These are phyloP conservation scores for Balearica regulorum DNA, from an alignment of 2,797 vertebrate species.

Conservation along the genomic window DNA sequence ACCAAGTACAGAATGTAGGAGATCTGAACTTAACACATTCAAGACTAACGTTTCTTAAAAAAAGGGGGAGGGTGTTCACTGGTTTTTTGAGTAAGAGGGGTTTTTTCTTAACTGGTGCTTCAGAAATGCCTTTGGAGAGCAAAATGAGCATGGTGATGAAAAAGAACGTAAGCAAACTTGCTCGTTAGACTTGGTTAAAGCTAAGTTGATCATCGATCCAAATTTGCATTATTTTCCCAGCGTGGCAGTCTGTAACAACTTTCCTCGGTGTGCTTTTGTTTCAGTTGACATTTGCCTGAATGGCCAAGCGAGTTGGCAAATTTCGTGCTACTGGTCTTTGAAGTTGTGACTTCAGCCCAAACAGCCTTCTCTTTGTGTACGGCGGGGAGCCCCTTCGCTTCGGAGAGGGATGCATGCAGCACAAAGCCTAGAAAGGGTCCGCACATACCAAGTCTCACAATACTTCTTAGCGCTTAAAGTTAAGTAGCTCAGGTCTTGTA, in stretches of 20 bases:
- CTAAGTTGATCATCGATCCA: background rate
- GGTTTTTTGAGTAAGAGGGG: background rate
- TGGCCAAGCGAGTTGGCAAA: constrained; percentile 48
- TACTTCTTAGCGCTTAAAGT: background rate
- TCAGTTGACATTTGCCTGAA: constrained; percentile 49
- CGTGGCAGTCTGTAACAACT: background rate
- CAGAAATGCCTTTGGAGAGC: background rate
- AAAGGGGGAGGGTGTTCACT: background rate
- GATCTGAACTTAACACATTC: background rate
- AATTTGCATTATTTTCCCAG: constrained; percentile 40
- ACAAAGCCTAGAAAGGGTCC: background rate
- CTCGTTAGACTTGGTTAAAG: background rate
- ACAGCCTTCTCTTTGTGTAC: constrained; percentile 39
- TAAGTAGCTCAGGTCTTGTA: background rate
- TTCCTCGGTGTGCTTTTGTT: constrained; percentile 20
- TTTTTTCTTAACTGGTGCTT: background rate
- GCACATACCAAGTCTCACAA: background rate
- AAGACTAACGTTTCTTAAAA: background rate
- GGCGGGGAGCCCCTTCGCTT: background rate
- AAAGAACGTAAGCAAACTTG: background rate
- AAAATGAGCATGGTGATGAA: background rate
- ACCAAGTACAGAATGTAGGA: constrained; percentile 1
- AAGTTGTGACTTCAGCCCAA: constrained; percentile 51
- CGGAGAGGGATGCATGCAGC: background rate
- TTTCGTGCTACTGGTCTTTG: constrained; percentile 55